A percentile compares a stretch with the other conserved stretches of the same genome.
These are phyloP conservation scores for Papilio dardanus DNA, from an alignment of 1,140 invertebrate genomes.

Conservation along the genomic window DNA sequence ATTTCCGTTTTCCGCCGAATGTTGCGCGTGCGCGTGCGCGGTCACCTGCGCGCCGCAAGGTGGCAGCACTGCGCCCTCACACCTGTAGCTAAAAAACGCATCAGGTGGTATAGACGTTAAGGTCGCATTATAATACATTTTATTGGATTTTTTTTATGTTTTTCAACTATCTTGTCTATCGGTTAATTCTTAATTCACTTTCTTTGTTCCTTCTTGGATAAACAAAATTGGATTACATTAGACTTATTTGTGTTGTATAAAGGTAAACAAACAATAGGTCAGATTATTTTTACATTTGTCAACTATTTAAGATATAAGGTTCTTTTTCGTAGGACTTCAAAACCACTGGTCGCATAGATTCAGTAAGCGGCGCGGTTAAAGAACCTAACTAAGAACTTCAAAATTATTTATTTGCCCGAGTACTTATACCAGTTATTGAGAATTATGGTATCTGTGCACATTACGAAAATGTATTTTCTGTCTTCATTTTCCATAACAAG, in stretches of 20 bases:
- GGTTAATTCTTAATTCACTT: slow-evolving; percentile 33
- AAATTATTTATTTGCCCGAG: no score
- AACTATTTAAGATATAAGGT: not conserved
- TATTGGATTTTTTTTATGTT: slow-evolving; percentile 30
- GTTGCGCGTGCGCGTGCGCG: slow-evolving; percentile 39
- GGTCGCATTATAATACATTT: slow-evolving; percentile 38
- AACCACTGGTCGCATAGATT: not conserved
- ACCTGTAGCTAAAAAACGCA: slow-evolving; percentile 56
- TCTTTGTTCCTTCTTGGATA: slow-evolving; percentile 20
- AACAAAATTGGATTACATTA: slow-evolving; percentile 21
- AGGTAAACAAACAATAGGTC: not conserved
- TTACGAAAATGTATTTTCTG: no score
- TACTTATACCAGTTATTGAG: no score
- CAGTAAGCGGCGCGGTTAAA: not conserved
- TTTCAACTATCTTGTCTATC: slow-evolving; percentile 34
- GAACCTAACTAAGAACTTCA: no score
- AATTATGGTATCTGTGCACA: no score
- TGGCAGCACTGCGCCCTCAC: slow-evolving; percentile 49
- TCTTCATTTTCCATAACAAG: no score
- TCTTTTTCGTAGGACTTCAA: not conserved
- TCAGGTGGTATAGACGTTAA: slow-evolving; percentile 58
- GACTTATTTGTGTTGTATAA: not conserved
- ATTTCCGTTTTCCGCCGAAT: slow-evolving; percentile 55
- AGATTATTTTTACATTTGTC: not conserved
- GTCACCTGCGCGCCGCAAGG: slow-evolving; percentile 61